phyloP scores from a whole-genome alignment of 2,888 invertebrate species.

The Ophion obscuratus region DNA sequence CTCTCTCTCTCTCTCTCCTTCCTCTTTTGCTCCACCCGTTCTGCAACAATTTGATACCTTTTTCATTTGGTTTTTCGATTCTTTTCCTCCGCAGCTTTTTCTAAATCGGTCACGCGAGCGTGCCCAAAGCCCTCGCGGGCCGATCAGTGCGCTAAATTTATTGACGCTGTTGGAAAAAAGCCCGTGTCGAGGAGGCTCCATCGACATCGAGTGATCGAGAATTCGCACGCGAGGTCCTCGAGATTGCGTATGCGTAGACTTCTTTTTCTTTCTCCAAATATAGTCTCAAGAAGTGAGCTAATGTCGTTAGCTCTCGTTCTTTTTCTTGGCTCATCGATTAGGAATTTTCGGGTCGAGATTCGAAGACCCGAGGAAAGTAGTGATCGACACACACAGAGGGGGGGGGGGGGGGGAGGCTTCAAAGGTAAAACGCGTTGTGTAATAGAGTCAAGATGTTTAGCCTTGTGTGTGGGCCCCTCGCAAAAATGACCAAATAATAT shows the following conservation, averaged over 20 bases:
- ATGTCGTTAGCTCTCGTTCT: slow-evolving; percentile 34
- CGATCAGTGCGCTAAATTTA: slow-evolving; percentile 55
- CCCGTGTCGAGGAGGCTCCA: slow-evolving; percentile 12
- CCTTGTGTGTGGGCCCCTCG: not conserved
- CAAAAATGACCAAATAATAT: not conserved
- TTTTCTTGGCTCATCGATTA: slow-evolving; percentile 60
- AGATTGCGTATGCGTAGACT: slow-evolving; percentile 14
- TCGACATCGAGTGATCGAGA: slow-evolving; percentile 41
- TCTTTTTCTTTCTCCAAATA: slow-evolving; percentile 19
- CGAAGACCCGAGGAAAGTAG: slow-evolving; percentile 12
- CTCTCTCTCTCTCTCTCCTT: not conserved
- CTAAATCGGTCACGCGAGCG: slow-evolving; percentile 57
- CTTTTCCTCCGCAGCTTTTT: slow-evolving; percentile 41
- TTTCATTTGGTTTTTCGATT: slow-evolving; percentile 19
- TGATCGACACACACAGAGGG: slow-evolving; percentile 12
- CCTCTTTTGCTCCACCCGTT: not conserved
- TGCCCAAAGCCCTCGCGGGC: slow-evolving; percentile 48
- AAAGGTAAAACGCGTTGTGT: slow-evolving; percentile 30
- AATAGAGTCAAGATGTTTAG: slow-evolving; percentile 36
- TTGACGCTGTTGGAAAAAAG: slow-evolving; percentile 26
- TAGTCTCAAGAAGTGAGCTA: slow-evolving; percentile 27
- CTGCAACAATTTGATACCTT: not conserved
- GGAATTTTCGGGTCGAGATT: slow-evolving; percentile 57
- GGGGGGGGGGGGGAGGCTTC: slow-evolving; percentile 20
- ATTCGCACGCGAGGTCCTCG: slow-evolving; percentile 17